Evolutionary conservation across 1,140 invertebrate genomes (phyloP), one percentile per base, ranked within the genome.

Genomic region (Tetramorium simillimum): DNA sequence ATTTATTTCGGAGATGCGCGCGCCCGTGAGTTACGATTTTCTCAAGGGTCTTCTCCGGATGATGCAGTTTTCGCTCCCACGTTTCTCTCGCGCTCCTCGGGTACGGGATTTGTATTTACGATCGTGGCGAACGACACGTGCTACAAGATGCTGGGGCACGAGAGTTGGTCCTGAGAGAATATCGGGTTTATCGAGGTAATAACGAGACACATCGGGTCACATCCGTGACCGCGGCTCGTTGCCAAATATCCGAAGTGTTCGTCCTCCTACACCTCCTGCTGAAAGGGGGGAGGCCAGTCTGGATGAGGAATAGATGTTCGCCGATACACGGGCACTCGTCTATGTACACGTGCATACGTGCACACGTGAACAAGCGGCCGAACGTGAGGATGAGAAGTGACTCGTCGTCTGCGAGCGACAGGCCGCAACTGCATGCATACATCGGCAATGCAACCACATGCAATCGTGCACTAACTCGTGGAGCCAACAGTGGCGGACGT

Each of bases 211-310:
- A 49, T 24, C 16, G 49, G 80, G 43, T 76, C 58, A 58, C 67
- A 67, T 78, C 46, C 69, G 60, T 78, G 49, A 72, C 77, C 60
- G 46, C 72, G 65, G 75, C 75, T 77, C 81, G 90, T 86, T 86
- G 63, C 87, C 87, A 90, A 88, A 88, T 76, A 85, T 85, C 80
- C 78, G 33, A 65, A 89, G 89, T 90, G 90, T 86, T 40, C 33
- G 33, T 18, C 72, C 67, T 14, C 65, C 60, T 77, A 56, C 87
- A 9, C 28, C 51, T 43, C n/a, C 18, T 14, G 28, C 51, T 3
- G 43, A 46, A 46, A 53, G 51, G 33, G 33, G 72, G 12, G 33
- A 5, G 28, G 28, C n/a, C 10, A 43, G 60, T 33, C 72, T 58
- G 51, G 65, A 33, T 75, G 80, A 88, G 81, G 58, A 46, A 40